A percentile compares a stretch with the other conserved stretches of the same genome.
Conservation (phyloP, 2,113 vertebrate species). For the Eulemur rufifrons region DNA sequence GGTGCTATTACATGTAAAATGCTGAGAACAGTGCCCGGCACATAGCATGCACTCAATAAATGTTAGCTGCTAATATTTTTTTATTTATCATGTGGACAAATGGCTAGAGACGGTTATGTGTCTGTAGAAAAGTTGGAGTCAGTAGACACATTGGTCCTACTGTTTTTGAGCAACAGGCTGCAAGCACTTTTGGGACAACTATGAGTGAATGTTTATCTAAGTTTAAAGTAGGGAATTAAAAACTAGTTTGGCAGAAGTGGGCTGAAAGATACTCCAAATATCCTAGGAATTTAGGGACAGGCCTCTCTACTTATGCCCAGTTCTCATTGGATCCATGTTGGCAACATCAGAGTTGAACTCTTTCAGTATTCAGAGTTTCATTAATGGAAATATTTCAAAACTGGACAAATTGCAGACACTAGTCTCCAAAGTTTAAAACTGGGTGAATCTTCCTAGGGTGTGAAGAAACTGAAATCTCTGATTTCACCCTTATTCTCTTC, state of each 20-base stretch:
- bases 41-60: neutral
- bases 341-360: neutral
- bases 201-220: too few species aligned
- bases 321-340: neutral
- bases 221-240: too few species aligned
- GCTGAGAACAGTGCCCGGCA: neutral
- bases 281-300: neutral
- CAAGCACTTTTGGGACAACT: too few species aligned
- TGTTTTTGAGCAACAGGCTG: neutral
- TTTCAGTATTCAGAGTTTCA: neutral
- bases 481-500: neutral
- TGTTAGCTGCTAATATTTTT: neutral
- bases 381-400: neutral
- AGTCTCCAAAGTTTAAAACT: neutral
- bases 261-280: neutral
- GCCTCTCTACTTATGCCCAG: neutral
- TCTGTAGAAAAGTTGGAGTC: neutral
- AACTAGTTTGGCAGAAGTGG: too few species aligned
- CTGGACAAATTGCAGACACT: neutral
- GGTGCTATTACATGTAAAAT: neutral
- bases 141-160: neutral
- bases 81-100: neutral
- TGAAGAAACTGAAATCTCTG: neutral
- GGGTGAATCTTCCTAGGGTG: neutral
- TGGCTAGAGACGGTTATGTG: neutral